phyloP scores from a whole-genome alignment of 2,888 invertebrate species.

The Nomada ferruginata region DNA sequence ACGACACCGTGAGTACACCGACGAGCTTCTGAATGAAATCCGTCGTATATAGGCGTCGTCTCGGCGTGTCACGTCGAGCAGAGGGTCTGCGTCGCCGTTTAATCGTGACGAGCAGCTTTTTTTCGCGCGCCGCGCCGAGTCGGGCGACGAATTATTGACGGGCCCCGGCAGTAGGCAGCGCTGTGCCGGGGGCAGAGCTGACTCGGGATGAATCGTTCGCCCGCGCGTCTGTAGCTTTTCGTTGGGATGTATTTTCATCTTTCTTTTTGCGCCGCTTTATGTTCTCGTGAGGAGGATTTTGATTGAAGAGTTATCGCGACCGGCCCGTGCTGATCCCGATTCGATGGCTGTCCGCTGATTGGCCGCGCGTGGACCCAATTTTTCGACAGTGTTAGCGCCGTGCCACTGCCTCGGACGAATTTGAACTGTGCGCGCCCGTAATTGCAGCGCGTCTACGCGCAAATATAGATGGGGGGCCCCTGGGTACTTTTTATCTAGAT shows the following conservation, averaged over 20 bases:
- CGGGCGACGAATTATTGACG: conserved; percentile 12
- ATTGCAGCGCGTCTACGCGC: neutral
- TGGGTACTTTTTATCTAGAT: neutral
- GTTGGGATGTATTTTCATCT: too few species aligned
- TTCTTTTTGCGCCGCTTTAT: too few species aligned
- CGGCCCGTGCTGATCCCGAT: neutral
- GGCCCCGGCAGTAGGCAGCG: neutral
- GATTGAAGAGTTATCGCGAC: neutral
- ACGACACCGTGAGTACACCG: conserved; percentile 62
- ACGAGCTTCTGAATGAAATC: conserved; percentile 47
- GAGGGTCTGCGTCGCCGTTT: neutral
- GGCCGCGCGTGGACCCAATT: neutral
- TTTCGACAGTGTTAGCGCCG: neutral
- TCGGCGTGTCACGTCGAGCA: too few species aligned
- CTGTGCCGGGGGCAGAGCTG: neutral
- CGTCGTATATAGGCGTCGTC: neutral
- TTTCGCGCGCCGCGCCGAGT: neutral
- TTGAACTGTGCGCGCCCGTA: neutral
- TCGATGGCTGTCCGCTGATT: conserved; percentile 15
- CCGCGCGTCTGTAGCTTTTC: too few species aligned
- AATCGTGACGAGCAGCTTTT: neutral
- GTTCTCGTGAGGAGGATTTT: neutral
- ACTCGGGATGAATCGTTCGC: neutral
- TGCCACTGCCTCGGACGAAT: neutral
- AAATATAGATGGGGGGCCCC: neutral